Evolutionary conservation across 2,888 invertebrate genomes (phyloP).

Genomic region (Tortrix viridana): DNA sequence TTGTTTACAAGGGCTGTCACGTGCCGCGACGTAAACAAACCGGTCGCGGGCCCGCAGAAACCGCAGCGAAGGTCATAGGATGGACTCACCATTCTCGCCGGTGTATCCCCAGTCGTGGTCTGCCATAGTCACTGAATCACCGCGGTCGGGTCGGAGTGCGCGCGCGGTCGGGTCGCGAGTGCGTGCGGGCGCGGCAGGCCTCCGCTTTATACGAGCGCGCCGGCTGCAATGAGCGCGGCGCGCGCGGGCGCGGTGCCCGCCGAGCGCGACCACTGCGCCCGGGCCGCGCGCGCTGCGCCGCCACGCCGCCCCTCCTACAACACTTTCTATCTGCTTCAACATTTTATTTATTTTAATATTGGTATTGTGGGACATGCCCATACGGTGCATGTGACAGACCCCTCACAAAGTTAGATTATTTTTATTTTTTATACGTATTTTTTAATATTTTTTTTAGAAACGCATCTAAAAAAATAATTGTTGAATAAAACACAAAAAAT

Average conservation of each 20-base stretch:
- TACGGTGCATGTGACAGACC: not conserved
- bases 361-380: not conserved
- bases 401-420: not conserved
- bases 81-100: slow-evolving; percentile 83
- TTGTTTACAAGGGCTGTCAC: slow-evolving; percentile 68
- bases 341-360: not conserved
- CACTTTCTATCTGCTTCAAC: slow-evolving; percentile 56
- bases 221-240: slow-evolving; percentile 47
- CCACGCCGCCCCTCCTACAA: slow-evolving; percentile 48
- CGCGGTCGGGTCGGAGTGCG: slow-evolving; percentile 62
- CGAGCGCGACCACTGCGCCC: slow-evolving; percentile 48
- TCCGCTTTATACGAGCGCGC: slow-evolving; percentile 69
- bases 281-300: slow-evolving; percentile 36
- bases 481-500: too few species aligned
- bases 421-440: too few species aligned
- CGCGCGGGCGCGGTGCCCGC: slow-evolving; percentile 46
- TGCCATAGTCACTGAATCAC: slow-evolving; percentile 64
- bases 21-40: slow-evolving; percentile 81
- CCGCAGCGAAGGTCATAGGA: slow-evolving; percentile 43
- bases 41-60: slow-evolving; percentile 56
- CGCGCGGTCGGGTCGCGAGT: slow-evolving; percentile 74
- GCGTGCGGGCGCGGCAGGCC: slow-evolving; percentile 70
- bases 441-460: too few species aligned
- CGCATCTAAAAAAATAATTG: too few species aligned
- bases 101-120: slow-evolving; percentile 85